phyloP scores from a whole-genome alignment of 2,888 invertebrate species.

The Epirrhoe alternata region DNA sequence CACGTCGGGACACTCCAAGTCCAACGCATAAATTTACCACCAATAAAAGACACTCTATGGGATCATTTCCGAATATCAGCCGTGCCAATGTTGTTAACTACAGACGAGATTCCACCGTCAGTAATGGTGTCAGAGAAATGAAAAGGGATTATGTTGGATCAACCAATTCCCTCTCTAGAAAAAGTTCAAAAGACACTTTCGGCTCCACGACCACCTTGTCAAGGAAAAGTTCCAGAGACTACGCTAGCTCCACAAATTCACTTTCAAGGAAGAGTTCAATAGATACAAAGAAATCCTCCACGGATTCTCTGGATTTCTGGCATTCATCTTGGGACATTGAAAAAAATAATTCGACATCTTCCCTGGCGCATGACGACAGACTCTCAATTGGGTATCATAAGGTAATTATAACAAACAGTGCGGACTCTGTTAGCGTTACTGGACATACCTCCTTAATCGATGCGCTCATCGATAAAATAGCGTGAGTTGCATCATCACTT shows the following conservation, averaged over 20 bases:
- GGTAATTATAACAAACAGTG: conserved; percentile 65
- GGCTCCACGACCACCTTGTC: conserved; percentile 58
- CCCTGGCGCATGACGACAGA: conserved; percentile 85
- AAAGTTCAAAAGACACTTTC: conserved; percentile 58
- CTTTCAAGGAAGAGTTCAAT: conserved; percentile 81
- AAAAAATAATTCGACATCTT: conserved; percentile 86
- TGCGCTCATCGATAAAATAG: conserved; percentile 31
- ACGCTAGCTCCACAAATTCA: conserved; percentile 67
- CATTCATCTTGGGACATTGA: conserved; percentile 89
- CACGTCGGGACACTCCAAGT: conserved; percentile 80
- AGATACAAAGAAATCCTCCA: conserved; percentile 84
- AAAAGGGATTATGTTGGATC: conserved; percentile 75
- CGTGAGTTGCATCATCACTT: conserved; percentile 24
- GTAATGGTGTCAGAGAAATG: conserved; percentile 76
- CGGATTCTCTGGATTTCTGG: conserved; percentile 89
- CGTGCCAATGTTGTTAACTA: conserved; percentile 73
- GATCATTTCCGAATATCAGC: conserved; percentile 73
- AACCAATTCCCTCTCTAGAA: conserved; percentile 70
- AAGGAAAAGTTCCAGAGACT: conserved; percentile 69
- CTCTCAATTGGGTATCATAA: conserved; percentile 68
- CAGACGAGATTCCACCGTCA: conserved; percentile 73
- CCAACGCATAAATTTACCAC: conserved; percentile 67
- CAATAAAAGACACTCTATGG: conserved; percentile 77
- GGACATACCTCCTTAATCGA: conserved; percentile 28
- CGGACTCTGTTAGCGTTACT: conserved; percentile 37